phyloP scores from a whole-genome alignment of 2,113 vertebrate species.

The Microcebus griseorufus region DNA sequence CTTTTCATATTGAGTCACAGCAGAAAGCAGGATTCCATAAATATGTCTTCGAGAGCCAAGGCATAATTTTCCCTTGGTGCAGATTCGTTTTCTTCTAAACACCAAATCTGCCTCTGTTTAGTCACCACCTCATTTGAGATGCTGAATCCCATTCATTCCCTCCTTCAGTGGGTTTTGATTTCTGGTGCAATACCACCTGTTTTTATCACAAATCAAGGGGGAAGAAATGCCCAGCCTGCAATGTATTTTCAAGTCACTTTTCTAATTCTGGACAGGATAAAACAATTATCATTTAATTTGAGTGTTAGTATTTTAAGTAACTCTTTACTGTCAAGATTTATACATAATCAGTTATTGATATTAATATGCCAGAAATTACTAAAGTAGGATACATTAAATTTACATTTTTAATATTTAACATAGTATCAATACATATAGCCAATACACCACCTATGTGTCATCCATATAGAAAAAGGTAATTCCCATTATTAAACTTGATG shows the following conservation, averaged over 20 bases:
- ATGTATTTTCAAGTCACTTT: neutral
- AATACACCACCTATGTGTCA: conserved; percentile 25
- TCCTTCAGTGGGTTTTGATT: neutral
- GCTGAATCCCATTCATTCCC: neutral
- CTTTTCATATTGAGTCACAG: neutral
- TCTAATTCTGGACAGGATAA: neutral
- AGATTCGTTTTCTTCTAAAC: conserved; percentile 6
- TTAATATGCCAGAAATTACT: neutral
- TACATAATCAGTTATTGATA: neutral
- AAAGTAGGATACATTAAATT: neutral
- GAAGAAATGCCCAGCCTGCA: neutral
- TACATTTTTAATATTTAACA: conserved; percentile 63
- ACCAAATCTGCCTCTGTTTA: neutral
- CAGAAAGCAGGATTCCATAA: neutral
- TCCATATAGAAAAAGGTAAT: conserved; percentile 62
- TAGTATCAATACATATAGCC: conserved; percentile 56
- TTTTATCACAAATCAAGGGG: neutral
- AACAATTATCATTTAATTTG: neutral
- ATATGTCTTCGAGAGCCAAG: neutral
- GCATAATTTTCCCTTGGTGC: neutral
- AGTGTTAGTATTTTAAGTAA: neutral
- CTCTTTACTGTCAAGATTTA: neutral
- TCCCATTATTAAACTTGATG: conserved; percentile 75
- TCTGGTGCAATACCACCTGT: neutral
- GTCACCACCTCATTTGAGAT: neutral